A percentile compares a stretch with the other conserved stretches of the same genome.
phyloP scores from a whole-genome alignment of 2,888 invertebrate species.

The Drosophila quasianomalipes region DNA sequence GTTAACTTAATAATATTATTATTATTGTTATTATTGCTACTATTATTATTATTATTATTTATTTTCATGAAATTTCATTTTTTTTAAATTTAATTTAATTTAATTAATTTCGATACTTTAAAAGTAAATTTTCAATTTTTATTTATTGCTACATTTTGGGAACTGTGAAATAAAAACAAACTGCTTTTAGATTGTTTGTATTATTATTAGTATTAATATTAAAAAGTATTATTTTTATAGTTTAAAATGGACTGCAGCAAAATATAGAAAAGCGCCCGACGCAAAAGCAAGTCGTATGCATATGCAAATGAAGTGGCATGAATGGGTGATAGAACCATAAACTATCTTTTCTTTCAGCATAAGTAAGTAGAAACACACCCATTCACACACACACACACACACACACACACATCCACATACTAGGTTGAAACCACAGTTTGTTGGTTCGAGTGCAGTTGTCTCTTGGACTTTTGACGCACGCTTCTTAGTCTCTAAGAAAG shows the following conservation, averaged over 20 bases:
- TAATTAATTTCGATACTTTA: too few species aligned
- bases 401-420: neutral
- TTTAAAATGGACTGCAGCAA: neutral
- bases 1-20: neutral
- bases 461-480: slow-evolving; percentile 4
- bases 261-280: neutral
- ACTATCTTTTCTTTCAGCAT: slow-evolving; percentile 15
- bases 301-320: slow-evolving; percentile 10
- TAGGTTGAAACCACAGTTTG: neutral
- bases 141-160: too few species aligned
- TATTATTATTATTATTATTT: neutral
- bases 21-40: neutral
- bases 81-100: too few species aligned
- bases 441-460: slow-evolving; percentile 6
- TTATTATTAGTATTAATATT: neutral
- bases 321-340: slow-evolving; percentile 23
- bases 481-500: slow-evolving; percentile 3
- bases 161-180: too few species aligned
- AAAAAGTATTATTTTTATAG: neutral
- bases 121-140: too few species aligned
- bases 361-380: slow-evolving; percentile 5
- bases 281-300: slow-evolving; percentile 4
- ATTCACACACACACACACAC: neutral
- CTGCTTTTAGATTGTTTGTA: too few species aligned
- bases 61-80: neutral